Evolutionary conservation across 2,113 vertebrate species (phyloP).

Genomic region (Ginglymostoma cirratum): DNA sequence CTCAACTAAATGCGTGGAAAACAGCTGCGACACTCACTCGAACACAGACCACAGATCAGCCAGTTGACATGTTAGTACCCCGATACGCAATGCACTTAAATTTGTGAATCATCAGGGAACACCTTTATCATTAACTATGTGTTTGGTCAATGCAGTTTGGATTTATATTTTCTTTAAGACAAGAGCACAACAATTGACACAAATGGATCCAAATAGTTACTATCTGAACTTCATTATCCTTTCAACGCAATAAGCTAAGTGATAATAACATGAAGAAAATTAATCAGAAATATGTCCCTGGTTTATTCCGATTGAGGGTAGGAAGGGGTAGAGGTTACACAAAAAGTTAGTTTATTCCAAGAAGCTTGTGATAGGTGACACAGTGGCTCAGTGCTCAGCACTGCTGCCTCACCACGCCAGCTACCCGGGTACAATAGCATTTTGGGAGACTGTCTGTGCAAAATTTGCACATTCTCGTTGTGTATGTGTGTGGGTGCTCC

Average conservation of each 20-base stretch:
- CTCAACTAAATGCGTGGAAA: neutral
- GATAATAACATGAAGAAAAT: neutral
- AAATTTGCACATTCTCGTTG: no score
- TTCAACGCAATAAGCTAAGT: neutral
- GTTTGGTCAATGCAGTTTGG: neutral
- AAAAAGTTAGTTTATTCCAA: no score
- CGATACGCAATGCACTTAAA: neutral
- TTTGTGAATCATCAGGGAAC: neutral
- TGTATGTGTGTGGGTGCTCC: no score
- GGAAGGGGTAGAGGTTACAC: no score
- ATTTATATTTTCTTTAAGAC: neutral
- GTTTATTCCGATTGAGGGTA: no score
- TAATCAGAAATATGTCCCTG: neutral
- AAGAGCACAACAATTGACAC: neutral
- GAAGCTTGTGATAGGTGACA: neutral
- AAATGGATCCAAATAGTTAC: neutral
- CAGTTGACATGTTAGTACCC: neutral
- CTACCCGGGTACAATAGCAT: no score
- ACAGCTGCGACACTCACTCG: neutral
- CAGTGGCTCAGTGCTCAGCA: no score
- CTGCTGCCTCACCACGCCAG: no score
- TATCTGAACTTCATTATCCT: neutral
- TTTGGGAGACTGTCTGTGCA: no score
- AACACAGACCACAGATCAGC: neutral
- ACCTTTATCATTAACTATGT: neutral